Percentiles rank a stretch among this genome's conserved stretches.
Conservation (phyloP, 1,140 invertebrate genomes). For the Drosophila serrata region DNA sequence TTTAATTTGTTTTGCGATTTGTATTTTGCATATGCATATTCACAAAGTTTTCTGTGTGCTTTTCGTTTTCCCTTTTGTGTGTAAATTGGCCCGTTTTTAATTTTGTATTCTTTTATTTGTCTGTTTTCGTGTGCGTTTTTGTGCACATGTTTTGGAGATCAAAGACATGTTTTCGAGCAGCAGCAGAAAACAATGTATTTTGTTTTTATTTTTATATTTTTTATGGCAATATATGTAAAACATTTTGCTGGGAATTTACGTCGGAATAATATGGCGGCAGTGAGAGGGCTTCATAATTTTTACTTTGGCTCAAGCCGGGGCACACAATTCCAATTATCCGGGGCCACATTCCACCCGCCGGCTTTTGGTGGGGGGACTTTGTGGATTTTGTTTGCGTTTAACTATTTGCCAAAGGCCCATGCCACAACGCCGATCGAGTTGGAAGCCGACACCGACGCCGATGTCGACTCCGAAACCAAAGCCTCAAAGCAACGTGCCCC, state of each 20-base stretch:
- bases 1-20: slow-evolving; percentile 54
- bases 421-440: slow-evolving; percentile 41
- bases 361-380: background rate
- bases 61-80: slow-evolving; percentile 53
- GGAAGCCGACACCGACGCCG: slow-evolving; percentile 23
- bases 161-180: slow-evolving; percentile 75
- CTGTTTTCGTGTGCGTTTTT: slow-evolving; percentile 15
- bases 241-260: slow-evolving; percentile 75
- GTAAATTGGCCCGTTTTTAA: slow-evolving; percentile 64
- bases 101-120: slow-evolving; percentile 26
- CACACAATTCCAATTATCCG: slow-evolving; percentile 62
- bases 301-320: slow-evolving; percentile 33
- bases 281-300: slow-evolving; percentile 17
- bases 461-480: slow-evolving; percentile 1
- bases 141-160: slow-evolving; percentile 69
- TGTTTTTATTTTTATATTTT: slow-evolving; percentile 28
- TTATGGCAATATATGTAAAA: slow-evolving; percentile 51
- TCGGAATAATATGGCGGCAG: slow-evolving; percentile 51
- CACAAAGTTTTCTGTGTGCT: slow-evolving; percentile 28
- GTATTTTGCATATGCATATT: slow-evolving; percentile 43
- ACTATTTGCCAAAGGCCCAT: slow-evolving; percentile 50
- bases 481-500: slow-evolving; percentile 82
- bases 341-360: slow-evolving; percentile 5
- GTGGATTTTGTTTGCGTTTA: slow-evolving; percentile 56
- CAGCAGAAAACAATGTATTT: slow-evolving; percentile 45